Base-by-base conservation (phyloP, 2,797 vertebrate species). In the Hippoglossus hippoglossus region DNA sequence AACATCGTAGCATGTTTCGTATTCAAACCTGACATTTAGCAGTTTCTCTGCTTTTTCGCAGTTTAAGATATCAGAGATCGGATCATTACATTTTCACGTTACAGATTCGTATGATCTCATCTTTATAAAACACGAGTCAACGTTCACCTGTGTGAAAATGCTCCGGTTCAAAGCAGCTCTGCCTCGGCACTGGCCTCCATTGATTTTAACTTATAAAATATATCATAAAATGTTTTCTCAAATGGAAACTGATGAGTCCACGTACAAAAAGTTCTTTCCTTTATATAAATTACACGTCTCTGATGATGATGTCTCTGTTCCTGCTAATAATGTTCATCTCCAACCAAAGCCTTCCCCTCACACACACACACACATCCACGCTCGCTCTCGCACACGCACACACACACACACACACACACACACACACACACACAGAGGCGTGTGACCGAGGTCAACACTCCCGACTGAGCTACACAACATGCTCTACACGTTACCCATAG, bases 401-500 rank as follows among this genome's bases (percentile, higher is more conserved):
- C 63, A 39, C 58, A 62, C 75, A 61, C 50, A 46, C 73, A 50
- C 73, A 57, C 25, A 53, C 63, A 44, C 75, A 22, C 71, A 56
- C 73, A 57, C 25, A 53, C 73, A 57, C 25, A 53, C 63, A 44
- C 75, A 22, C 71, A 56, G 15, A 16, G 21, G 56, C 12, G 52
- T 44, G 36, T 28, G 75, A 82, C 75, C n/a, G 5, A 1, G 53
- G 63, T 57, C 73, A 9, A 60, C 79, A 49, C 71, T 12, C 44
- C 16, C 44, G 24, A 47, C 59, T 8, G 67, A 73, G 81, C 95
- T 94, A 96, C 96, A 97, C 95, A 89, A 95, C 93, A 92, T 93
- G 94, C 94, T 92, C 92, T 96, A 96, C 95, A 96, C 95, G 92
- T 96, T 94, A 95, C 95, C 96, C 96, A 96, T 91, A 95, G 94